These are phyloP conservation scores for Trachelus iudaicus DNA, from an alignment of 2,888 invertebrate species.

Conservation along the genomic window DNA sequence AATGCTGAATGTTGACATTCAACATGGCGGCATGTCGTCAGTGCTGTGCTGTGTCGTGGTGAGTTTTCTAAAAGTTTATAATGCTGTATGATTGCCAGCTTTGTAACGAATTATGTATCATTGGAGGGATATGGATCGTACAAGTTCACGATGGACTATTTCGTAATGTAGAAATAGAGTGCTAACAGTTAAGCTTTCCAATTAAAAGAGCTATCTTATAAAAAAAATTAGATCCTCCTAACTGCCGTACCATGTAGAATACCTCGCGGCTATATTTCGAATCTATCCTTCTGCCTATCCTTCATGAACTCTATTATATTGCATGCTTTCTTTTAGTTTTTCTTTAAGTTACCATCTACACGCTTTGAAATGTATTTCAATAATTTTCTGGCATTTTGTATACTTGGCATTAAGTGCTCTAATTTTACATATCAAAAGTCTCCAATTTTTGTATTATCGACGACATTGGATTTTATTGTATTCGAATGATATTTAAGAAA, in stretches of 20 bases:
- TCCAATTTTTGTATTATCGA: conserved; percentile 29
- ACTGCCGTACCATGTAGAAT: conserved; percentile 14
- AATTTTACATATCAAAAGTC: conserved; percentile 22
- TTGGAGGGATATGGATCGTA: conserved; percentile 13
- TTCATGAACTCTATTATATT: neutral
- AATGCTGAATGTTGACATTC: conserved; percentile 77
- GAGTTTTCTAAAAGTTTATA: conserved; percentile 71
- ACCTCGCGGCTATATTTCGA: conserved; percentile 13
- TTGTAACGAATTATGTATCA: conserved; percentile 18
- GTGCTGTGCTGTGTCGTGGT: conserved; percentile 97
- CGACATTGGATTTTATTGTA: neutral
- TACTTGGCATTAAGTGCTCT: neutral
- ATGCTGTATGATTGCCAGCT: conserved; percentile 5
- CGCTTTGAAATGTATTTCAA: neutral
- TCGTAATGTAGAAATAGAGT: neutral
- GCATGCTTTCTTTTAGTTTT: neutral
- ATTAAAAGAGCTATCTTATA: neutral
- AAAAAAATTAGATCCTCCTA: conserved; percentile 3
- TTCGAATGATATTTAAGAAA: neutral
- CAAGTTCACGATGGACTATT: conserved; percentile 2
- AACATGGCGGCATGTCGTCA: conserved; percentile 96
- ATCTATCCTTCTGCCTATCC: neutral
- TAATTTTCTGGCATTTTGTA: neutral
- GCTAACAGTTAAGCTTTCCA: neutral
- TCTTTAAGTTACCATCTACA: neutral